Conservation (phyloP, 2,113 vertebrate genomes). For the Platichthys flesus region DNA sequence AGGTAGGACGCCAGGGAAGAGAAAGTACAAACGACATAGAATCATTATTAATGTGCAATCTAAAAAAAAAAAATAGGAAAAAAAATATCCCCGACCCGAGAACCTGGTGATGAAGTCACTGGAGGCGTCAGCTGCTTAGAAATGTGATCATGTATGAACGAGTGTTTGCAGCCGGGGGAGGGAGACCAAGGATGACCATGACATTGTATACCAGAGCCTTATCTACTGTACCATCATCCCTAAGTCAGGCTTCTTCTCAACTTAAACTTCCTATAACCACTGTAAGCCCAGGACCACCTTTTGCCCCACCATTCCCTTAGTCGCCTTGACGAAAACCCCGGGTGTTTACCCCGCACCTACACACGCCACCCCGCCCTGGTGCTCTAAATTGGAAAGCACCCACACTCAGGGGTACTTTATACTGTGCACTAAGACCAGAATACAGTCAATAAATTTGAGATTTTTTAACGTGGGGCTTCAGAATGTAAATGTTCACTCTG, state of each 20-base stretch:
- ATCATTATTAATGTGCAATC: constrained; percentile 69
- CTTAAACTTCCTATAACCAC: constrained; percentile 44
- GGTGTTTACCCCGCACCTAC: constrained; percentile 15
- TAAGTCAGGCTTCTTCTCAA: constrained; percentile 37
- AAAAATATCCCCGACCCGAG: constrained; percentile 24
- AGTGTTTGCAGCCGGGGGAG: constrained; percentile 35
- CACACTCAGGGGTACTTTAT: constrained; percentile 92
- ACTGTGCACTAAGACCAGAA: constrained; percentile 74
- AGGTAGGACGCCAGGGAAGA: constrained; percentile 46
- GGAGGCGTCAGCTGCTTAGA: constrained; percentile 42
- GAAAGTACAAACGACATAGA: constrained; percentile 43
- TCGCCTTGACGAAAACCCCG: constrained; percentile 60
- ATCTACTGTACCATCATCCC: constrained; percentile 55
- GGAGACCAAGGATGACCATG: constrained; percentile 76
- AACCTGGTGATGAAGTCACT: constrained; percentile 39
- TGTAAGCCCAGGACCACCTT: constrained; percentile 59
- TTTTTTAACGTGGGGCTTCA: constrained; percentile 56
- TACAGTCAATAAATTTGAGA: constrained; percentile 53
- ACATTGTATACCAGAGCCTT: constrained; percentile 81
- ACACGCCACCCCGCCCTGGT: constrained; percentile 7
- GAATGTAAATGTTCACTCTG: constrained; percentile 65
- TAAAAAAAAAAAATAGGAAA: constrained; percentile 10
- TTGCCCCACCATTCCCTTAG: constrained; percentile 42
- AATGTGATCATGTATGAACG: constrained; percentile 20
- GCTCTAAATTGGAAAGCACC: constrained; percentile 46